Base-by-base conservation (phyloP, 1,140 invertebrate species). In the Lepidurus arcticus region DNA sequence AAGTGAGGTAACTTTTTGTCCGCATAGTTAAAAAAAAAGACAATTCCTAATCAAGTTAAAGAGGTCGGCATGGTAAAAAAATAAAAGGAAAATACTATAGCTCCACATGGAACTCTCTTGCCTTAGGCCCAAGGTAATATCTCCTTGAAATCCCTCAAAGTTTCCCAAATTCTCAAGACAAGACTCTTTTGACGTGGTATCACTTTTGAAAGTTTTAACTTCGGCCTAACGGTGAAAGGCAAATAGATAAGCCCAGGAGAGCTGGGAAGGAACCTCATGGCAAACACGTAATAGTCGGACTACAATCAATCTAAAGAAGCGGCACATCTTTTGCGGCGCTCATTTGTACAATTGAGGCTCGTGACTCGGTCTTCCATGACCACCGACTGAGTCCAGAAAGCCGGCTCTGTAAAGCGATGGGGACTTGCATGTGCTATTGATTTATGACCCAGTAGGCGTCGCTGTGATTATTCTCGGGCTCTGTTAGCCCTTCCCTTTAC, bases 271-370 rank as follows among this genome's bases (percentile, higher is more conserved):
- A 21, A 7, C 6, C 53, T 47, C 10, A 47, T 10, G 13, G 21
- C 34, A n/a, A 65, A n/a, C 53, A n/a, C 13, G 13, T 65, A 21
- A 7, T 16, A 65, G 53, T 16, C 21, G 53, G n/a, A 13, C 13
- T 13, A 65, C 16, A 65, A 65, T 65, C 13, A 9, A 65, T 65
- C 53, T 65, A 16, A 65, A 21, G 16, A 65, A 65, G 53, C 53
- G 53, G 53, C 53, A 65, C 13, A 65, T 13, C 53, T 65, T 34
- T 65, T 65, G 53, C 53, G 53, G 53, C 53, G 21, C 53, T 65
- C 53, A 65, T 65, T 65, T 65, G 53, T 65, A 65, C 53, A 65
- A 65, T 65, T 65, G 53, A 7, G 21, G 53, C 53, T 65, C 53
- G 53, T 16, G 53, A 65, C 53, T 65, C 53, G 21, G 53, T 65